Evolutionary conservation across 2,888 invertebrate species (phyloP).

Genomic region (Drosophila subquinaria): DNA sequence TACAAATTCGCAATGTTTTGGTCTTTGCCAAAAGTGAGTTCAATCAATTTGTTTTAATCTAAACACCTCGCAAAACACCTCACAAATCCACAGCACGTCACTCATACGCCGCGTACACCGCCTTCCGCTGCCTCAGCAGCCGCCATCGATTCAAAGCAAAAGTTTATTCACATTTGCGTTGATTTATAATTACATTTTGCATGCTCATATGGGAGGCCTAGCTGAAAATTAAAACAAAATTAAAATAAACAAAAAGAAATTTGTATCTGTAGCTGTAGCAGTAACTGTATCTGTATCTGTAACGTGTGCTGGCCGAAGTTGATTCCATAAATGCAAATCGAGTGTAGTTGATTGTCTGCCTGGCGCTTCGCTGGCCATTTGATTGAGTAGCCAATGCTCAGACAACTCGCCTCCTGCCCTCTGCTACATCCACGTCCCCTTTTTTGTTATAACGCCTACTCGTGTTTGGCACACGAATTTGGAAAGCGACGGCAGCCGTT

Average conservation of each 20-base stretch:
- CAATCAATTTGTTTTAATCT: constrained; percentile 68
- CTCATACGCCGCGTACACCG: constrained; percentile 63
- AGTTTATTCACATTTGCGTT: constrained; percentile 75
- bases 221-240: constrained; percentile 16
- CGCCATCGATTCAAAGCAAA: constrained; percentile 57
- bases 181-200: constrained; percentile 63
- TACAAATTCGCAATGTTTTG: constrained; percentile 27
- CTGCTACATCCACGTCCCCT: neutral
- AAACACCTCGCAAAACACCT: constrained; percentile 47
- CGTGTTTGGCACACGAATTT: constrained; percentile 73
- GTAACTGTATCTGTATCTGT: constrained; percentile 40
- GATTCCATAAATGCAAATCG: constrained; percentile 50
- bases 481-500: constrained; percentile 59
- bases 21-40: constrained; percentile 41
- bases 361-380: constrained; percentile 63
- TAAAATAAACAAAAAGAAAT: constrained; percentile 8
- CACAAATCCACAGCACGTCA: constrained; percentile 41
- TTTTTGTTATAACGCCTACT: constrained; percentile 49
- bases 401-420: constrained; percentile 23
- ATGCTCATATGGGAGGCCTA: constrained; percentile 27
- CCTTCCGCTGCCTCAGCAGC: constrained; percentile 21
- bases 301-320: constrained; percentile 27
- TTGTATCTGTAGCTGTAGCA: constrained; percentile 38
- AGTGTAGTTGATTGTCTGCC: constrained; percentile 27
- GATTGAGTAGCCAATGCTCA: constrained; percentile 55